Evolutionary conservation across 1,140 invertebrate genomes (phyloP), one percentile per base, ranked within the genome.

Genomic region (Heliconius melpomene): DNA sequence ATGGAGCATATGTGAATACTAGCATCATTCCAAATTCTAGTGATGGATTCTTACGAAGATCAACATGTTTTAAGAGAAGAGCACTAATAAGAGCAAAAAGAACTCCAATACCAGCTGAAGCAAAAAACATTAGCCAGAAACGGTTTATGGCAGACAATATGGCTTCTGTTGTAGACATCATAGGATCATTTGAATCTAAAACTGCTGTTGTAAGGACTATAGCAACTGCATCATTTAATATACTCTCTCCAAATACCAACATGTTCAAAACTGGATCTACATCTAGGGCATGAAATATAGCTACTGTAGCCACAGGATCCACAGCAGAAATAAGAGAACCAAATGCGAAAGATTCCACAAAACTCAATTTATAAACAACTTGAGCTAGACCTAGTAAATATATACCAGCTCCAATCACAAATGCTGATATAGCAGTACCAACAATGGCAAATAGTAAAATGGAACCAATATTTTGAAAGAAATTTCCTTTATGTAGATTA

Each of bases 1-100:
- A 99, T 0, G 99, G 99, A 8, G 98, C 97, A 95, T 99, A 99
- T 20, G 99, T 99, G 89, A 99, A 99, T 18, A 99, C 98, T 26
- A 99, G 95, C 97, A 99, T 99, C 95, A 99, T 97, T 52, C 98
- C 99, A 95, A 99, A 99, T 95, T 99, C 99, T 57, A 99, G 94
- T 8, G 99, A 99, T 1, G 99, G 99, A 95, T 99, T 99, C 94
- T 99, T 99, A 57, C 99, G 95, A 20, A 99, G 95, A 95, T 99
- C 98, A 82, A 99, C 96, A 95, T 99, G 98, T 95, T 99, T 99
- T 36, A 99, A 95, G 52, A 99, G 95, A 40, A 99, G 94, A 52
- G 99, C 98, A 95, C 98, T 99, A 23, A 98, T 96, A 6, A 99
- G 95, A 23, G 98, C 99, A 95, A 99, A 99, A 20, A 98, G 95